Evolutionary conservation across 2,888 invertebrate genomes (phyloP), one percentile per base, ranked within the genome.

Genomic region (Priocnemis perturbator): DNA sequence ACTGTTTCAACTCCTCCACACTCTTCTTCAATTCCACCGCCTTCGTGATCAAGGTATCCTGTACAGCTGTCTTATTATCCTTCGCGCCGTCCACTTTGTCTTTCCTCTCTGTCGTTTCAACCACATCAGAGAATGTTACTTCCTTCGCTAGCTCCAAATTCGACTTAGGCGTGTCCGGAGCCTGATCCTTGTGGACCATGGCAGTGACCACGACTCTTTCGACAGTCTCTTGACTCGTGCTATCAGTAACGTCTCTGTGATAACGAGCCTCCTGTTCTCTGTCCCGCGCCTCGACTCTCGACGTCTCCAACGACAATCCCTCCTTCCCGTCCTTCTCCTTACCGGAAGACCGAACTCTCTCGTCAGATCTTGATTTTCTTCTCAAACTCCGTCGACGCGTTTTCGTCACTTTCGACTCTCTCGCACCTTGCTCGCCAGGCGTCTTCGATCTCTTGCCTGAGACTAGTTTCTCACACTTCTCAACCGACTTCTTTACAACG

Each of bases 71-170:
- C 21, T 74, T 81, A 50, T 83, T 65, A 19, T 82, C 83, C 14
- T 84, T 85, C 0, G 79, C 82, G 52, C 85, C 83, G 45, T 82
- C 82, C 9, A 85, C 56, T n/a, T 86, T 26, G 69, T 70, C 70
- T 59, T 50, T 45, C 9, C 65, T 11, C 47, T 74, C 60, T 1
- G 19, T 89, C 3, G 70, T 70, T 3, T 73, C 60, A 15, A 66
- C 30, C 21, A 50, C 90, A 62, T 91, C 90, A 5, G 90, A 90
- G 19, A 91, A 90, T 65, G 90, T 91, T 63, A 63, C 71, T 48
- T 76, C 73, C 52, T 67, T 75, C 4, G 69, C 17, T 1, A 26
- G 55, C 19, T 72, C 71, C 0, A 60, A 9, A 0, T 52, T 21
- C 1, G 74, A 69, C 7, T 77, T 79, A 0, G 86, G 85, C 0